Conservation (phyloP, 2,113 vertebrate genomes). For the Halichoeres trimaculatus region DNA sequence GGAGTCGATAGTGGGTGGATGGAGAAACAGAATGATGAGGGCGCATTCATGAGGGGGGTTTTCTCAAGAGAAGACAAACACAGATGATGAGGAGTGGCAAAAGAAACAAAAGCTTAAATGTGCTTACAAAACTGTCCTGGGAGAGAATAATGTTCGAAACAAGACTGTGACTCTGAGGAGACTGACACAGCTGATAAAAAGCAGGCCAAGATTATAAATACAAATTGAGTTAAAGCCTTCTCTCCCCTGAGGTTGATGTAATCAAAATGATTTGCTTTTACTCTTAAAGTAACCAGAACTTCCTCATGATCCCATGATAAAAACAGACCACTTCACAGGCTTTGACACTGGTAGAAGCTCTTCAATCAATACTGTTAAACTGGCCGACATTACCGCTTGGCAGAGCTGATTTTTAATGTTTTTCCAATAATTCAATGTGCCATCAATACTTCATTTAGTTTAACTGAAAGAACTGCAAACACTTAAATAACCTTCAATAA, state of each 20-base stretch:
- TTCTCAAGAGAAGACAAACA: constrained; percentile 17
- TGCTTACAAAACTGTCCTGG: not conserved
- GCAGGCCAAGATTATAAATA: not conserved
- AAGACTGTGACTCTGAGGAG: not conserved
- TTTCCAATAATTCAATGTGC: constrained; percentile 10
- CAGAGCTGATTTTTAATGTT: not conserved
- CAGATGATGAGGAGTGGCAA: not conserved
- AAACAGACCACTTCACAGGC: not conserved
- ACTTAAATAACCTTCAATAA: not conserved
- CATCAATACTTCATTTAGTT: not conserved
- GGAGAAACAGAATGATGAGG: constrained; percentile 46
- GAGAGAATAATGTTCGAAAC: not conserved
- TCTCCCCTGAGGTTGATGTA: not conserved
- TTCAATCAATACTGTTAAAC: constrained; percentile 20
- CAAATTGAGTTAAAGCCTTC: not conserved
- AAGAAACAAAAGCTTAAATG: constrained; percentile 5
- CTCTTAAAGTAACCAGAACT: not conserved
- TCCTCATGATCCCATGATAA: constrained; percentile 17
- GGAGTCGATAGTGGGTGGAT: constrained; percentile 44
- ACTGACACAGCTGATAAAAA: not conserved
- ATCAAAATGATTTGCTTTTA: constrained; percentile 5
- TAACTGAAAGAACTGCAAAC: constrained; percentile 8
- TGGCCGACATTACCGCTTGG: constrained; percentile 5
- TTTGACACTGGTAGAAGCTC: not conserved
- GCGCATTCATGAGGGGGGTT: constrained; percentile 14